Conservation (phyloP, 2,797 vertebrate genomes). For the Muscicapa comitata region DNA sequence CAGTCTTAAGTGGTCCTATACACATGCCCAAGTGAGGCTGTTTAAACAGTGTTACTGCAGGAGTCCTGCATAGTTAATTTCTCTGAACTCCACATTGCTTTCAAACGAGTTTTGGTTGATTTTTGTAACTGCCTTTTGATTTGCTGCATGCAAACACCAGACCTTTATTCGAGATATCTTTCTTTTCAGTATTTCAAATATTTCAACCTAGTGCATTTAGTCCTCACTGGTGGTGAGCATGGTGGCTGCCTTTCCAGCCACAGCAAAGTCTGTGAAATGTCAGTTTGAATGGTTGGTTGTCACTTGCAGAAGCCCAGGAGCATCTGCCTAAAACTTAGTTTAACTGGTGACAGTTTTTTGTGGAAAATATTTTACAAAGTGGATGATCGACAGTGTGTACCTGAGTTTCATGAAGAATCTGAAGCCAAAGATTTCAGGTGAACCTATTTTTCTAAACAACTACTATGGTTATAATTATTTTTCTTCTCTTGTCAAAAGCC, state of each 20-base stretch:
- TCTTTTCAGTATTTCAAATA: not conserved
- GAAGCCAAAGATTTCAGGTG: not conserved
- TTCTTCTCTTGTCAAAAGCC: not conserved
- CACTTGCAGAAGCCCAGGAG: not conserved
- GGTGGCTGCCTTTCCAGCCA: not conserved
- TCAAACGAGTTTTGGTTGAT: not conserved
- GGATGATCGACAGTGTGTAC: not conserved
- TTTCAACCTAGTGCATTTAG: not conserved
- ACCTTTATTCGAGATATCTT: not conserved
- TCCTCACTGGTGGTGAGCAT: not conserved
- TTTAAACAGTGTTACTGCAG: not conserved
- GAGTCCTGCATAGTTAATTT: not conserved
- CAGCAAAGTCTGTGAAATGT: not conserved
- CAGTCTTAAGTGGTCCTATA: not conserved
- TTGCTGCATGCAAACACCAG: not conserved
- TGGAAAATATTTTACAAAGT: not conserved
- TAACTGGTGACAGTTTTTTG: not conserved
- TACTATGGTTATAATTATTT: not conserved
- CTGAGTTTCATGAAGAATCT: not conserved
- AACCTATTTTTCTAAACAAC: not conserved
- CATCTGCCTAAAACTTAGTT: not conserved
- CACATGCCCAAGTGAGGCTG: not conserved
- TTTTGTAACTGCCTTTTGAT: not conserved
- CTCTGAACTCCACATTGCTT: not conserved
- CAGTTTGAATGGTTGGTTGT: not conserved